These are phyloP conservation scores for Galagoides demidoff DNA, from an alignment of 2,797 vertebrate genomes.

Conservation along the genomic window DNA sequence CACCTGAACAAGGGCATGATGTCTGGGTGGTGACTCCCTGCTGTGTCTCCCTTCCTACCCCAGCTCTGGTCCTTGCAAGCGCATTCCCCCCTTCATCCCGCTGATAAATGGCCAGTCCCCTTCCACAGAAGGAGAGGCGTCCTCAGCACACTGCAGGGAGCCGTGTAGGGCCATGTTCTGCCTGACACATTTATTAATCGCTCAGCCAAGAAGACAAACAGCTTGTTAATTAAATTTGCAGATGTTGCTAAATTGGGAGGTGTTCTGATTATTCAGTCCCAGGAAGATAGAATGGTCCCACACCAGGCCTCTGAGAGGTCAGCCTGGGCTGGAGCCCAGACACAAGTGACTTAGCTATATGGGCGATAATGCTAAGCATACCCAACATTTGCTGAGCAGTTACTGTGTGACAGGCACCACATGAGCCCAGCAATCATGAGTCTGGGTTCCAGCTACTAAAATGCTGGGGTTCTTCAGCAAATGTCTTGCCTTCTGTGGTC, in stretches of 20 bases:
- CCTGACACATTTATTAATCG: constrained; percentile 81
- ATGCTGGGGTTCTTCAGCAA: rapidly evolving
- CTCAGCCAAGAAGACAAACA: constrained; percentile 74
- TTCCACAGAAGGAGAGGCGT: not conserved
- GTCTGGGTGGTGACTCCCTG: not conserved
- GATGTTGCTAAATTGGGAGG: constrained; percentile 72
- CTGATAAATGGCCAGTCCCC: constrained; percentile 58
- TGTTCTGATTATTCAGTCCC: constrained; percentile 36
- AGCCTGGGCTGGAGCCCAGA: not conserved
- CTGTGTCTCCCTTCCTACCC: too few species aligned
- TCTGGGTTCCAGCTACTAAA: not conserved
- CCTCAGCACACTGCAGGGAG: constrained; percentile 40
- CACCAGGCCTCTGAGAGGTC: not conserved
- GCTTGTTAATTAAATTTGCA: constrained; percentile 82
- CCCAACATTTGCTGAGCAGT: not conserved
- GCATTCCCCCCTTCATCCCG: not conserved
- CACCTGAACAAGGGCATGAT: not conserved
- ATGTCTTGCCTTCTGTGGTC: not conserved
- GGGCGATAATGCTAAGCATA: not conserved
- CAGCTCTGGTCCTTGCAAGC: not conserved
- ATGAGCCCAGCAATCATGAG: too few species aligned
- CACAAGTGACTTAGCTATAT: not conserved
- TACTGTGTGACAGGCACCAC: not conserved
- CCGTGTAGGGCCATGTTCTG: constrained; percentile 59
- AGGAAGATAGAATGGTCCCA: constrained; percentile 53